Conservation (phyloP, 2,113 vertebrate species). For the Cyanocitta stelleri region DNA sequence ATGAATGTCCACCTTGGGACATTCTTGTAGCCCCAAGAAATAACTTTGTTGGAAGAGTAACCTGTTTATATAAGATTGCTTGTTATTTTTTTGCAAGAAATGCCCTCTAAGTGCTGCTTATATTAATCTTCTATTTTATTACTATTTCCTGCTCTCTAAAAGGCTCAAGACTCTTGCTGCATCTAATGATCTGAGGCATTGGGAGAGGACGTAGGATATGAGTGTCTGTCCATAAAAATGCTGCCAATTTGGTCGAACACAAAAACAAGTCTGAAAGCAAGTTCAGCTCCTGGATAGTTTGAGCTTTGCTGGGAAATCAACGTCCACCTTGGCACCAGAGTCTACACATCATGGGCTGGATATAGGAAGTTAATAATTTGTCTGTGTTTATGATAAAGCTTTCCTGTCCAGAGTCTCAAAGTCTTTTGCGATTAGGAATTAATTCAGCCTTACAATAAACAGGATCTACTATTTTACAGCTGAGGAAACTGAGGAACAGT, state of each 20-base stretch:
- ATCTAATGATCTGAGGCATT: background rate
- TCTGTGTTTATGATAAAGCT: background rate
- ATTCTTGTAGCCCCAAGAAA: background rate
- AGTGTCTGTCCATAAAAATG: background rate
- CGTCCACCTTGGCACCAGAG: background rate
- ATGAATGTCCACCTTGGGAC: background rate
- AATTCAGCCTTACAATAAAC: slow-evolving; percentile 8
- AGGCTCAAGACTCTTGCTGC: background rate
- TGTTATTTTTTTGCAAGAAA: background rate
- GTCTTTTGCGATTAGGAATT: background rate
- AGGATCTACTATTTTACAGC: slow-evolving; percentile 15
- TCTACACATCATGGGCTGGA: background rate
- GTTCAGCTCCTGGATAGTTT: background rate
- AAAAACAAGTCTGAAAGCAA: background rate
- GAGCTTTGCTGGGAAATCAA: background rate
- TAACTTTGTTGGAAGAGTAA: background rate
- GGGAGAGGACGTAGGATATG: background rate
- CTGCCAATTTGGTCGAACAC: background rate
- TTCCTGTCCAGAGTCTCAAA: background rate
- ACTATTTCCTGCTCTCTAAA: background rate
- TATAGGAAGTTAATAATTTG: slow-evolving; percentile 19
- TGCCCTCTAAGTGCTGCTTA: background rate
- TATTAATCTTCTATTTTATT: background rate
- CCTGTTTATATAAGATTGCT: background rate
- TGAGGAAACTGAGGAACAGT: slow-evolving; percentile 14